Evolutionary conservation across 2,797 vertebrate species (phyloP).

Genomic region (Microcaecilia unicolor): DNA sequence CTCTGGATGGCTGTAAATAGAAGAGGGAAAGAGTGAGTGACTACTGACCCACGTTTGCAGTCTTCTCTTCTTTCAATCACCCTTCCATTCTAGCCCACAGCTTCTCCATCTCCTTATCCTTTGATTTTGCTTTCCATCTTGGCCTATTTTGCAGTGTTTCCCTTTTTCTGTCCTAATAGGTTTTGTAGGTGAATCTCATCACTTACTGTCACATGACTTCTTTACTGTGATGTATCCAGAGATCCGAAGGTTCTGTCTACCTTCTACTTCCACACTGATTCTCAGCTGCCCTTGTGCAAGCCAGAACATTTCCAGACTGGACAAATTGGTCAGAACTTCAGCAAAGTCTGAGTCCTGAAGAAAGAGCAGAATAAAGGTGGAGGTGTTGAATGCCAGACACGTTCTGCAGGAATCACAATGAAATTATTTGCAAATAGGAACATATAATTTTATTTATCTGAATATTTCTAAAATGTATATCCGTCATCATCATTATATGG

Average conservation of each 20-base stretch:
- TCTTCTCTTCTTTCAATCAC: no score
- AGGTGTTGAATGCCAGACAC: no score
- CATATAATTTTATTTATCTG: no score
- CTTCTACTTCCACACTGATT: slow-evolving; percentile 68
- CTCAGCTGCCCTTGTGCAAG: slow-evolving; percentile 80
- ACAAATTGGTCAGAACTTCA: slow-evolving; percentile 81
- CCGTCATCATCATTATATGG: no score
- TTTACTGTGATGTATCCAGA: slow-evolving; percentile 75
- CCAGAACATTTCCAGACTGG: slow-evolving; percentile 79
- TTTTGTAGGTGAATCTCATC: neutral
- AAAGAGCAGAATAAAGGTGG: no score
- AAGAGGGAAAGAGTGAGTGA: neutral
- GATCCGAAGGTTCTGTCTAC: slow-evolving; percentile 51
- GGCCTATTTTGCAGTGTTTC: no score
- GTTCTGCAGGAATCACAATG: no score
- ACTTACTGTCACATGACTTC: slow-evolving; percentile 90
- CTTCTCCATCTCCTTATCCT: neutral
- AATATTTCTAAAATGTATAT: no score
- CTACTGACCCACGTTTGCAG: no score
- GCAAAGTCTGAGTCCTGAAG: slow-evolving; percentile 81
- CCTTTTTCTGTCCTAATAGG: neutral
- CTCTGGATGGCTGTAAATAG: slow-evolving; percentile 75
- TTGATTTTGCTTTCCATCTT: neutral
- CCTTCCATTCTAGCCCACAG: no score
- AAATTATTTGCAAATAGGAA: no score